Evolutionary conservation across 2,888 invertebrate species (phyloP), one percentile per base, ranked within the genome.

Genomic region (Hofmannophila pseudospretella): DNA sequence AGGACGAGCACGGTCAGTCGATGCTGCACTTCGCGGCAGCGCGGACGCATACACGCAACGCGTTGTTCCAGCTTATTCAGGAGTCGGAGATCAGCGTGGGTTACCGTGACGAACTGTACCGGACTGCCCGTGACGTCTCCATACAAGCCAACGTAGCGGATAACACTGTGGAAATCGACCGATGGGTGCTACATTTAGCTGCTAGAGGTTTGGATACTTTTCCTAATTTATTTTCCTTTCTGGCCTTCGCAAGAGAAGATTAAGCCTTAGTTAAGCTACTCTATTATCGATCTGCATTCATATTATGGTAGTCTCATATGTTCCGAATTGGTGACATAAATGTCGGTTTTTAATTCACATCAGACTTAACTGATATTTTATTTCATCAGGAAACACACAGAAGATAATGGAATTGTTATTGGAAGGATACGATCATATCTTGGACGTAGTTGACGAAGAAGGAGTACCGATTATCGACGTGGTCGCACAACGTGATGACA

Each of bases 1-100:
- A 94, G 93, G 96, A 96, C 57, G 96, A 96, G 65, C 94, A 95
- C 55, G 96, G 96, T 0, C 96, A 96, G 70, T 95, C 94, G 43
- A 93, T 96, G 89, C 75, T 96, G 22, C 96, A 97, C 73, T 96
- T 95, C 73, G 96, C 96, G 0, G 93, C 95, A 1, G 93, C 94
- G 0, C 90, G 95, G 31, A 90, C 93, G 0, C 96, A 96, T 63
- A 91, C 94, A 0, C 90, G 93, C 33, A 93, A 94, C 47, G 94
- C 94, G 0, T 82, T 96, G 23, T 92, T 93, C 60, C 93, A 95
- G 56, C 85, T 96, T 11, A 89, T 96, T 3, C 90, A 92, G 61
- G 96, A 96, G 63, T 91, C 93, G 0, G 92, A 93, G 50, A 90
- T 94, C 13, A 95, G 94, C 67, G 87, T 96, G 32, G 94, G 93